Percentiles rank a stretch among this genome's conserved stretches.
Conservation (phyloP, 2,888 invertebrate species). For the Leptothorax acervorum region DNA sequence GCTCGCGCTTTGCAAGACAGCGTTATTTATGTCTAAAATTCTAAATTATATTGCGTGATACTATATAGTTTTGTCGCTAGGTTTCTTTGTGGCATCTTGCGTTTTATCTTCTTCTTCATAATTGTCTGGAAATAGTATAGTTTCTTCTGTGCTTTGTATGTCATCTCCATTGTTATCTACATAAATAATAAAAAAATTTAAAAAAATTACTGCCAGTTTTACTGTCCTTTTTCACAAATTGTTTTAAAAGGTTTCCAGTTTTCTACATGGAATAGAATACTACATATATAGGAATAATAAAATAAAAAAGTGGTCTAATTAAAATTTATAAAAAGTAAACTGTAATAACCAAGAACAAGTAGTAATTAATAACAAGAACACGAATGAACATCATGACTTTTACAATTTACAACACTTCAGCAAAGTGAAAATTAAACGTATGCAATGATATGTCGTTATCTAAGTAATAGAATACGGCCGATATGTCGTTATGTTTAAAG, state of each 20-base stretch:
- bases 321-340: background rate
- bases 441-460: background rate
- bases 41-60: background rate
- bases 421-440: background rate
- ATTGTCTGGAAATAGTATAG: conserved; percentile 43
- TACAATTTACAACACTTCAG: background rate
- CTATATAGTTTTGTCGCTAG: conserved; percentile 44
- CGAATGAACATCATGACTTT: background rate
- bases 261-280: conserved; percentile 1
- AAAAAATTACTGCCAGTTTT: conserved; percentile 13
- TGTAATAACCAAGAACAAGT: background rate
- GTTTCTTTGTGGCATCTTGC: conserved; percentile 46
- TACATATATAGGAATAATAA: background rate
- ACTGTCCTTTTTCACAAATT: background rate
- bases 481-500: background rate
- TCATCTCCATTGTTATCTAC: conserved; percentile 61
- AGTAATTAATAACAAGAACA: background rate
- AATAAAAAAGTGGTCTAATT: conserved; percentile 13
- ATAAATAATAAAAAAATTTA: conserved; percentile 50
- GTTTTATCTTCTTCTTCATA: conserved; percentile 58
- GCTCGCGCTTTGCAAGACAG: conserved; percentile 16
- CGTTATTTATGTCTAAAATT: conserved; percentile 3
- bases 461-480: too few species aligned
- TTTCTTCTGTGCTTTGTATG: conserved; percentile 42
- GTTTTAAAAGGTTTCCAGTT: background rate